These are phyloP conservation scores for Alces alces DNA, from an alignment of 2,113 vertebrate species.

Conservation along the genomic window DNA sequence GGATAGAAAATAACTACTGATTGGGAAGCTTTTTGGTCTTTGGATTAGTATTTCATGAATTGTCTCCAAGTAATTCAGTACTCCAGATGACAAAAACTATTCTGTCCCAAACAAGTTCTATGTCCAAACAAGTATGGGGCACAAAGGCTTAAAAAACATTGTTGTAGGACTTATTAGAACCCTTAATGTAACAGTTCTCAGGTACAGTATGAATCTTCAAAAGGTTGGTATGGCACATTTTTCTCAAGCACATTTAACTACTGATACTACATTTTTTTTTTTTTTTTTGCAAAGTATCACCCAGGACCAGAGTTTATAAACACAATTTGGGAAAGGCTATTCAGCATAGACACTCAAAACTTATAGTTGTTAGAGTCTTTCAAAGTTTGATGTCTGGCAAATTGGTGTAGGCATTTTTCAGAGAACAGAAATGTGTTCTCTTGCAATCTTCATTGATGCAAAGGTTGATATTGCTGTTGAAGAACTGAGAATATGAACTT, in stretches of 20 bases:
- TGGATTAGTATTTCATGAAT: not conserved
- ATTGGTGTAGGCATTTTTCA: not conserved
- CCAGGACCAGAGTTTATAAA: not conserved
- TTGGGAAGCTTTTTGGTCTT: not conserved
- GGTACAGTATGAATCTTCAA: not conserved
- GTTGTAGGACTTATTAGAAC: not conserved
- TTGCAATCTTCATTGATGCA: not conserved
- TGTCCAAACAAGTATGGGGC: not conserved
- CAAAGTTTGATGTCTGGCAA: not conserved
- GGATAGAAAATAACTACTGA: not conserved
- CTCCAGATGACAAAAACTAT: not conserved
- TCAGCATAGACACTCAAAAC: not conserved
- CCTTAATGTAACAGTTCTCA: not conserved
- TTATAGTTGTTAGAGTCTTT: not conserved
- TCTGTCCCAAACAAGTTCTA: not conserved
- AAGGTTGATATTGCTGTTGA: not conserved
- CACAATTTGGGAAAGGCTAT: not conserved
- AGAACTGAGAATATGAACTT: not conserved
- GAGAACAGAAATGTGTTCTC: not conserved
- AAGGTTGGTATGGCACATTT: not conserved
- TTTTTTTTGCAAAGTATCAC: not conserved
- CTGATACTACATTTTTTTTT: not conserved
- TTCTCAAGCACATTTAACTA: not conserved
- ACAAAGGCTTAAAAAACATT: not conserved
- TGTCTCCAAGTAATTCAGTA: not conserved